Evolutionary conservation across 2,797 vertebrate genomes (phyloP), one percentile per base, ranked within the genome.

Genomic region (Toxotes lorentzi): DNA sequence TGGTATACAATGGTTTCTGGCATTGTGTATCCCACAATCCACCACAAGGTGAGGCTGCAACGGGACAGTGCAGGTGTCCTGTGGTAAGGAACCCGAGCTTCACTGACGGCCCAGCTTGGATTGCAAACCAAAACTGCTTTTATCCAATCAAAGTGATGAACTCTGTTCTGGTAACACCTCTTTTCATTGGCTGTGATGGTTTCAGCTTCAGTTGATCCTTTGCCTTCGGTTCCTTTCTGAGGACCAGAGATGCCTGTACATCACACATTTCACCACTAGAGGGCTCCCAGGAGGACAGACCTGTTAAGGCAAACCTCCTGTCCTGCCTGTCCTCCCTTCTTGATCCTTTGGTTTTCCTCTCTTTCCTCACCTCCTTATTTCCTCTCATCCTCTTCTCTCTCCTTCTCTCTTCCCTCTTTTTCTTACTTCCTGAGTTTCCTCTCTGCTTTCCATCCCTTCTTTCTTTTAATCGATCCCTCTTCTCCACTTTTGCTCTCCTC

Each of bases 221-320:
- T 77, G 54, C 38, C 24, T 70, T 51, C 2, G 38, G 35, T 38
- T 32, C 47, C 19, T 9, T 0, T 4, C 27, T 27, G 23, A 53
- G 47, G 10, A 41, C 30, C 23, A 41, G 40, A 7, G 0, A 0
- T 10, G 4, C 50, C 9, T 87, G 86, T 70, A 60, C 27, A 1
- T 76, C n/a, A 17, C 14, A 12, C 0, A 4, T 79, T 21, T 50
- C 5, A 23, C 51, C 91, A 86, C 59, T 56, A 82, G 89, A 84
- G 62, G 89, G 76, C 74, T 32, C 73, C 41, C 4, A 8, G 14
- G 48, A 69, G 56, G 7, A 38, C 16, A 59, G 45, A 34, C 38
- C 38, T 1, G 0, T 0, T 30, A 5, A 23, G 10, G 1, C 27
- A 30, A 7, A 30, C 4, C 57, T 66, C 4, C 23, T 24, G 32